phyloP scores from a whole-genome alignment of 2,888 invertebrate species.

The Blomia tropicalis region DNA sequence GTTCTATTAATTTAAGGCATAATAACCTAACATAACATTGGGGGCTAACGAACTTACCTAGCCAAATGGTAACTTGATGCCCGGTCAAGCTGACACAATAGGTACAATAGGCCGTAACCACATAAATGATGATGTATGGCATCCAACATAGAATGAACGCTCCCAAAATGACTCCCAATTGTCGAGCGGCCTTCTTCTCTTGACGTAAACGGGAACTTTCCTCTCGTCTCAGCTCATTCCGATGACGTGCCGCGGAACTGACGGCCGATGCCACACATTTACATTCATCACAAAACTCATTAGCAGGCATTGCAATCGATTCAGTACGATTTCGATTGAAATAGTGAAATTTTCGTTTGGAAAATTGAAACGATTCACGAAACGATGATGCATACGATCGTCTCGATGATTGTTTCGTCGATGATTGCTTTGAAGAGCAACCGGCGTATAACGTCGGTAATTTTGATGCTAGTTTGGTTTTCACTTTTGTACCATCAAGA shows the following conservation, averaged over 20 bases:
- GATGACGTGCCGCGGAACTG: conserved; percentile 4
- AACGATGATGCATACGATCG: not conserved
- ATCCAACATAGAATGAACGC: conserved; percentile 45
- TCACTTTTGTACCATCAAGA: no score
- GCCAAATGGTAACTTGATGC: conserved; percentile 40
- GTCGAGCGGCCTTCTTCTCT: conserved; percentile 43
- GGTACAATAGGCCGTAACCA: conserved; percentile 42
- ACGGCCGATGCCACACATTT: not conserved
- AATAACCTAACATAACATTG: no score
- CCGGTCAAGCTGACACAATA: conserved; percentile 38
- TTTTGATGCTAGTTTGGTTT: no score
- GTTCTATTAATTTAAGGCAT: no score
- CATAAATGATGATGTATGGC: conserved; percentile 45
- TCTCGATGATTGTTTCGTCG: not conserved
- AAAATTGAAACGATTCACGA: no score
- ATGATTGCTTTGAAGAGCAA: no score
- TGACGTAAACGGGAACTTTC: conserved; percentile 29
- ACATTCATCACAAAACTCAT: conserved; percentile 17
- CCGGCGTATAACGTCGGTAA: no score
- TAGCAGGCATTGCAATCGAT: conserved; percentile 3
- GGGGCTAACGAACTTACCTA: no score
- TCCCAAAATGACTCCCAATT: conserved; percentile 45
- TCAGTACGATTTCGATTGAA: not conserved
- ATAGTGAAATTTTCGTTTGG: no score
- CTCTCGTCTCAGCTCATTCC: conserved; percentile 1